Conservation (phyloP, 2,797 vertebrate genomes). For the Garrulus glandarius region DNA sequence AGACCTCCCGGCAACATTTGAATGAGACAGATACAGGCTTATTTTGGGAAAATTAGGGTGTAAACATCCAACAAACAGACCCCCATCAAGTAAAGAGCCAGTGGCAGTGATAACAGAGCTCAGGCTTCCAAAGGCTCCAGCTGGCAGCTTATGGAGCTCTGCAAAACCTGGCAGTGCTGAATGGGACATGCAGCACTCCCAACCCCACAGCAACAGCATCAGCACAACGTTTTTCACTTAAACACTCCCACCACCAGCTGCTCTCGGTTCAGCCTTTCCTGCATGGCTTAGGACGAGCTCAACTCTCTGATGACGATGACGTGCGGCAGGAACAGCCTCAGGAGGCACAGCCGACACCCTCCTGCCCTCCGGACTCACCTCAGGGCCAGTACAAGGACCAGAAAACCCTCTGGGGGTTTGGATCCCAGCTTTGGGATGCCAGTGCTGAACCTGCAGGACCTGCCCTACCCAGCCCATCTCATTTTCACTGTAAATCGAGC, state of each 20-base stretch:
- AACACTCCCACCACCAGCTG: neutral
- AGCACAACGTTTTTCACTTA: neutral
- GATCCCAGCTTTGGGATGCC: neutral
- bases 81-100: neutral
- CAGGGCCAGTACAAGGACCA: neutral
- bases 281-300: neutral
- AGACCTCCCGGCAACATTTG: neutral
- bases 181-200: neutral
- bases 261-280: neutral
- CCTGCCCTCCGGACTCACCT: neutral
- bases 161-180: neutral
- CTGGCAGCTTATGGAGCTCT: neutral
- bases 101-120: neutral
- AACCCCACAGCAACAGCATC: neutral
- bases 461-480: neutral
- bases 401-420: neutral
- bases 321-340: neutral
- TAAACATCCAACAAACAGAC: neutral
- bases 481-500: neutral
- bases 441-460: neutral
- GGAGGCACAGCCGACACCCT: neutral
- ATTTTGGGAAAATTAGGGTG: neutral
- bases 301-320: fast-evolving
- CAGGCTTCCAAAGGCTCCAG: neutral
- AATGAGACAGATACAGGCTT: neutral